These are phyloP conservation scores for Ictidomys tridecemlineatus DNA, from an alignment of 2,113 vertebrate species.

Conservation along the genomic window DNA sequence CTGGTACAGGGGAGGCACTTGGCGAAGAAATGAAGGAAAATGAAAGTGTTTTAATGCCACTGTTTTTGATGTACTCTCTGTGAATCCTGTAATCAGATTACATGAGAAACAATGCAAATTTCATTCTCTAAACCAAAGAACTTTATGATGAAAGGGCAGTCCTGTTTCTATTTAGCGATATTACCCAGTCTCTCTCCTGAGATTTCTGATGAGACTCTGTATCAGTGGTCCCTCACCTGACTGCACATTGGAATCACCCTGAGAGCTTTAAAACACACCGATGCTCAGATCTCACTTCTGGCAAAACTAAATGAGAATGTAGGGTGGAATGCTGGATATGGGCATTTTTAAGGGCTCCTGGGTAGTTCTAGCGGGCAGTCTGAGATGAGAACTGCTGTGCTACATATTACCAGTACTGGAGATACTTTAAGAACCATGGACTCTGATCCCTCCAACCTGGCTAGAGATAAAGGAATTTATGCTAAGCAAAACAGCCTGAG, in stretches of 20 bases:
- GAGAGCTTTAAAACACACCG: constrained; percentile 20
- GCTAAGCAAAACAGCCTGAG: constrained; percentile 11
- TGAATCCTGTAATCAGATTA: constrained; percentile 21
- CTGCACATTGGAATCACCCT: not conserved
- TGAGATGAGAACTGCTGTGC: constrained; percentile 45
- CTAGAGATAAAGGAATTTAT: constrained; percentile 53
- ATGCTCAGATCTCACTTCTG: not conserved
- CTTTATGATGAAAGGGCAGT: constrained; percentile 3
- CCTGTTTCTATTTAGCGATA: not conserved
- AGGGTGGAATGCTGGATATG: not conserved
- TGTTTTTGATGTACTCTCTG: constrained; percentile 32
- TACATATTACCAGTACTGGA: not conserved
- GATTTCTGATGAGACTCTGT: constrained; percentile 1
- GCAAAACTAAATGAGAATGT: constrained; percentile 27
- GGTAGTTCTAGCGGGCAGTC: not conserved
- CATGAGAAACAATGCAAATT: constrained; percentile 58
- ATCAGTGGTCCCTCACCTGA: constrained; percentile 23
- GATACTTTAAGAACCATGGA: constrained; percentile 45
- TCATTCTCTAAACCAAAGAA: constrained; percentile 15
- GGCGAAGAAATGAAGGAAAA: not conserved
- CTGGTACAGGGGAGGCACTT: constrained; percentile 35
- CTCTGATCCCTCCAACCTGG: constrained; percentile 6
- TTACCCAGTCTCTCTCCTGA: not conserved
- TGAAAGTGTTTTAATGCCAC: constrained; percentile 49
- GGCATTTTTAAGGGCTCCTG: constrained; percentile 45